These are phyloP conservation scores for Danio choprae DNA, from an alignment of 2,797 vertebrate species.

Conservation along the genomic window DNA sequence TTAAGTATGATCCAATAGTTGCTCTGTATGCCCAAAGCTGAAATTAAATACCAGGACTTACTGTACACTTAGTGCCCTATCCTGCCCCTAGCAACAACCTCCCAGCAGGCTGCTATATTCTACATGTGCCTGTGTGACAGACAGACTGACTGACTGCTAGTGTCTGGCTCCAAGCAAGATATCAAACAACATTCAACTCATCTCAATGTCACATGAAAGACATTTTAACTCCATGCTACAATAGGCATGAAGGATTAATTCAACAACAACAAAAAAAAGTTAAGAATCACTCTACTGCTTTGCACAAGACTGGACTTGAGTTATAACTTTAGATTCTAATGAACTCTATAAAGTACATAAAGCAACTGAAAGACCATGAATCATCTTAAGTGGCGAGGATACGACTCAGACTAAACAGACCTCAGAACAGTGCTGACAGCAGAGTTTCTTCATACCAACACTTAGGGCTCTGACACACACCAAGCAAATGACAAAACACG, in stretches of 20 bases:
- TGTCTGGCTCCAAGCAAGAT: constrained; percentile 16
- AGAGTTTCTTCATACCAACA: background rate
- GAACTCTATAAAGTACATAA: background rate
- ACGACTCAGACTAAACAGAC: constrained; percentile 1
- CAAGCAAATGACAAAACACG: background rate
- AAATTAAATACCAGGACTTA: background rate
- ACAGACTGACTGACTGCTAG: constrained; percentile 17
- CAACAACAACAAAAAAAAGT: background rate
- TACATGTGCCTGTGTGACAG: constrained; percentile 16
- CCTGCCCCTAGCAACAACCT: constrained; percentile 38
- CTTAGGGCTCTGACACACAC: too few relatives aligned
- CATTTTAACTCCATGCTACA: background rate
- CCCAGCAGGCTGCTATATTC: constrained; percentile 27
- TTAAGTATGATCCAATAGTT: background rate
- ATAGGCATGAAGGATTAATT: background rate
- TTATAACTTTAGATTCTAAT: constrained; percentile 2
- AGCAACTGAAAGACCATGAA: constrained; percentile 3
- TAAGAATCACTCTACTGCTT: background rate
- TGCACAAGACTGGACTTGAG: background rate
- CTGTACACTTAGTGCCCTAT: background rate
- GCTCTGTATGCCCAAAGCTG: background rate
- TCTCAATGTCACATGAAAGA: constrained; percentile 30
- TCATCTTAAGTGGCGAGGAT: constrained; percentile 19
- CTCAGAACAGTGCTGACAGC: background rate
- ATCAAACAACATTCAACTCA: constrained; percentile 11